phyloP scores from a whole-genome alignment of 2,797 vertebrate genomes.

The Somateria mollissima region DNA sequence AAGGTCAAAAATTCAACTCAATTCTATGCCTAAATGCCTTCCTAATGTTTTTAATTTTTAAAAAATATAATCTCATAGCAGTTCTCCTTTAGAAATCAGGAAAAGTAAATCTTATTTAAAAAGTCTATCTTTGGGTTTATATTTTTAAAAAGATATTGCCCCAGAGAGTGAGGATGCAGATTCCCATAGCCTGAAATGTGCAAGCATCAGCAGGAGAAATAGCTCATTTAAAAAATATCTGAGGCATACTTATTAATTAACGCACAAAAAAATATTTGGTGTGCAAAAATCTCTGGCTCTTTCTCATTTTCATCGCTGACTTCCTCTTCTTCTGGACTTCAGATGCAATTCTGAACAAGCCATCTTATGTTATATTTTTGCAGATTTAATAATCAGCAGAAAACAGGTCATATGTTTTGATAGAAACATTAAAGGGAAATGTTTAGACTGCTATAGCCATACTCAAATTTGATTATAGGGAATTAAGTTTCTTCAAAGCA shows the following conservation, averaged over 20 bases:
- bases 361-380: neutral
- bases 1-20: neutral
- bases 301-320: neutral
- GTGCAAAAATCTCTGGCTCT: neutral
- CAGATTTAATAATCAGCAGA: conserved; percentile 2
- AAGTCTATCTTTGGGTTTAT: neutral
- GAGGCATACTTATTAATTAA: conserved; percentile 50
- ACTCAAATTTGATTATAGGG: neutral
- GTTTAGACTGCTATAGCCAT: neutral
- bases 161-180: conserved; percentile 27
- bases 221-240: conserved; percentile 25
- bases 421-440: neutral
- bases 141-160: conserved; percentile 1
- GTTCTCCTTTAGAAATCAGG: neutral
- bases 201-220: conserved; percentile 44
- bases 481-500: conserved; percentile 61
- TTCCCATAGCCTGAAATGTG: conserved; percentile 10
- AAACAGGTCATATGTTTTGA: neutral
- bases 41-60: neutral
- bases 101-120: neutral
- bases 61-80: neutral
- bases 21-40: neutral
- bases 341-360: neutral
- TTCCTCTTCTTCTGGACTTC: neutral
- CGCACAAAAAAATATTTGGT: neutral